Percentiles rank a stretch among this genome's conserved stretches.
Evolutionary conservation across 2,888 invertebrate genomes (phyloP).

Genomic region (Helleia helle): DNA sequence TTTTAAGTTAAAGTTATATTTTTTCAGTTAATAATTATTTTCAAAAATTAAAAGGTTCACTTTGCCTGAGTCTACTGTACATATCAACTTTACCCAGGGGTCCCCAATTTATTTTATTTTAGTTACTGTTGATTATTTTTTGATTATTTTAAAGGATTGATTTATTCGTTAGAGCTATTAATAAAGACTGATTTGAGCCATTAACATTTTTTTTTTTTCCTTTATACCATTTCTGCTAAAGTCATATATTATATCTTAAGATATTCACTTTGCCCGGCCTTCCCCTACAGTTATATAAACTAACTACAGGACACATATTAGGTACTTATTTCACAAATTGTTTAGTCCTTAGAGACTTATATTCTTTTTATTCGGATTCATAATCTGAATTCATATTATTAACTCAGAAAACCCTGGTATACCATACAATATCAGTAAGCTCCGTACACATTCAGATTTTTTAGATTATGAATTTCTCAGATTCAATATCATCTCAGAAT

Average conservation of each 20-base stretch:
- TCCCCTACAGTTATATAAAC: too few relatives aligned
- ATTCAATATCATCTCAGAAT: too few relatives aligned
- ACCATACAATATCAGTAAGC: too few relatives aligned
- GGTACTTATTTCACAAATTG: too few relatives aligned
- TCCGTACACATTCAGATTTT: too few relatives aligned
- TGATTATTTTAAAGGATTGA: conserved; percentile 19
- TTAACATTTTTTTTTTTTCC: conserved; percentile 19
- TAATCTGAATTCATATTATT: too few relatives aligned
- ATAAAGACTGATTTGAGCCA: conserved; percentile 13
- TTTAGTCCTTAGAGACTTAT: too few relatives aligned
- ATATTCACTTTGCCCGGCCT: too few relatives aligned
- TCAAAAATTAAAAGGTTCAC: conserved; percentile 16
- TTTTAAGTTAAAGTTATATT: conserved; percentile 14
- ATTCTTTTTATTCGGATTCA: too few relatives aligned
- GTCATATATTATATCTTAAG: conserved; percentile 18
- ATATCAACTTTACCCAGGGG: conserved; percentile 21
- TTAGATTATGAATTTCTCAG: too few relatives aligned
- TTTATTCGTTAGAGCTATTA: conserved; percentile 14
- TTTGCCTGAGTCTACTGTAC: conserved; percentile 17
- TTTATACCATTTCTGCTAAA: conserved; percentile 20
- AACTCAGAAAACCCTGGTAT: too few relatives aligned
- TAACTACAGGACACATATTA: too few relatives aligned
- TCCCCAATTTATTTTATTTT: conserved; percentile 21
- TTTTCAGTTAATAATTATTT: conserved; percentile 16
- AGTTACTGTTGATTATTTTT: conserved; percentile 19